Evolutionary conservation across 2,888 invertebrate genomes (phyloP).

Genomic region (Tetragonula carbonaria): DNA sequence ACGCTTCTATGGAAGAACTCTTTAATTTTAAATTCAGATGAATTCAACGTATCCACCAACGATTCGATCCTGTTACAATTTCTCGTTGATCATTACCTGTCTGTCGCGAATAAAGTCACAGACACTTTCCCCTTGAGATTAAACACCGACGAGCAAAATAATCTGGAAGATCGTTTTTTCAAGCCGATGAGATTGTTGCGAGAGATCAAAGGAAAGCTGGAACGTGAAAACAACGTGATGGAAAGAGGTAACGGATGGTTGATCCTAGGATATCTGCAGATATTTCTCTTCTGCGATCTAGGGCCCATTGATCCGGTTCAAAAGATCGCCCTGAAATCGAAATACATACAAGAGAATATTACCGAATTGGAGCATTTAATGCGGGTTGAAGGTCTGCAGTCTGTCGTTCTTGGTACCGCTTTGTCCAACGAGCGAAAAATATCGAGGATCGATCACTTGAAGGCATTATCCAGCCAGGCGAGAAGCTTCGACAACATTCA

Average conservation of each 20-base stretch:
- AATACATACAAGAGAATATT: slow-evolving; percentile 89
- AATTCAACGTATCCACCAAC: slow-evolving; percentile 34
- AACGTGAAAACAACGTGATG: slow-evolving; percentile 7
- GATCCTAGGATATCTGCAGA: slow-evolving; percentile 77
- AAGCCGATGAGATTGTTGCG: slow-evolving; percentile 58
- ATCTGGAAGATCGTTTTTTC: slow-evolving; percentile 49
- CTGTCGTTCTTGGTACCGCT: slow-evolving; percentile 80
- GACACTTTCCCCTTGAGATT: neutral
- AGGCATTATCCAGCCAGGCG: slow-evolving; percentile 54
- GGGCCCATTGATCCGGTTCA: slow-evolving; percentile 91
- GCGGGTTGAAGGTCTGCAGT: slow-evolving; percentile 86
- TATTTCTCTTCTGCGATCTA: slow-evolving; percentile 76
- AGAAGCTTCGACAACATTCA: slow-evolving; percentile 69
- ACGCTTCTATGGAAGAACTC: slow-evolving; percentile 44
- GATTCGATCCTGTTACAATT: slow-evolving; percentile 24
- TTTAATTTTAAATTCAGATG: slow-evolving; percentile 11
- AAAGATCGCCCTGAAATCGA: slow-evolving; percentile 90
- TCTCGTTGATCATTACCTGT: slow-evolving; percentile 62
- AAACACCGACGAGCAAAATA: slow-evolving; percentile 16
- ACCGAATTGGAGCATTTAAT: slow-evolving; percentile 86
- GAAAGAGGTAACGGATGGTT: slow-evolving; percentile 78
- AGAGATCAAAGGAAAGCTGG: slow-evolving; percentile 36
- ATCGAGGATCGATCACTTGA: slow-evolving; percentile 44
- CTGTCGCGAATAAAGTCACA: slow-evolving; percentile 57
- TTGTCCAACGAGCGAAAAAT: slow-evolving; percentile 76